phyloP scores from a whole-genome alignment of 2,797 vertebrate genomes.

The Macrochelys suwanniensis region DNA sequence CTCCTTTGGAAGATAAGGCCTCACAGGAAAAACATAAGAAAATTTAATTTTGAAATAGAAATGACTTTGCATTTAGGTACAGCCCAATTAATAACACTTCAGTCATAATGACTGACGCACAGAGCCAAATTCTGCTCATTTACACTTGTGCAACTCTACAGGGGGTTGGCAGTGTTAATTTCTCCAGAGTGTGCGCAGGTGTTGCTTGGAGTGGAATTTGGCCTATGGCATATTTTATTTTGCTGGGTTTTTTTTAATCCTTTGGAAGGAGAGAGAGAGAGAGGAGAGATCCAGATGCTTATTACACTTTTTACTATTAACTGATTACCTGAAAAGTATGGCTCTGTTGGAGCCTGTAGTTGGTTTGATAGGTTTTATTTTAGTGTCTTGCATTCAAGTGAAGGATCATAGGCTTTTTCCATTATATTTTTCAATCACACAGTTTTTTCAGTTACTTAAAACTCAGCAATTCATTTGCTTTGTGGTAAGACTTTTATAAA shows the following conservation, averaged over 20 bases:
- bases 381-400: constrained; percentile 36
- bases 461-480: background rate
- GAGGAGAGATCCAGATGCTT: background rate
- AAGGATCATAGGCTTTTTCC: background rate
- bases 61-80: background rate
- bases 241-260: background rate
- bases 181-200: background rate
- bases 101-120: background rate
- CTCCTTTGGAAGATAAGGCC: background rate
- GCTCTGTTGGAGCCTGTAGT: background rate
- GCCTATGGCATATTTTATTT: background rate
- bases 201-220: background rate
- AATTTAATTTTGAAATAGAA: background rate
- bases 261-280: background rate
- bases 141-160: background rate
- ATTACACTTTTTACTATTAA: constrained; percentile 10
- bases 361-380: background rate
- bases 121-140: background rate
- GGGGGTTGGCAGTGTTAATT: background rate
- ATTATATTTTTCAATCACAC: background rate
- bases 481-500: background rate
- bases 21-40: background rate
- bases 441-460: background rate
- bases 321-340: background rate
- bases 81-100: background rate